These are phyloP conservation scores for Brachypterus glaber DNA, from an alignment of 2,888 invertebrate genomes.

Conservation along the genomic window DNA sequence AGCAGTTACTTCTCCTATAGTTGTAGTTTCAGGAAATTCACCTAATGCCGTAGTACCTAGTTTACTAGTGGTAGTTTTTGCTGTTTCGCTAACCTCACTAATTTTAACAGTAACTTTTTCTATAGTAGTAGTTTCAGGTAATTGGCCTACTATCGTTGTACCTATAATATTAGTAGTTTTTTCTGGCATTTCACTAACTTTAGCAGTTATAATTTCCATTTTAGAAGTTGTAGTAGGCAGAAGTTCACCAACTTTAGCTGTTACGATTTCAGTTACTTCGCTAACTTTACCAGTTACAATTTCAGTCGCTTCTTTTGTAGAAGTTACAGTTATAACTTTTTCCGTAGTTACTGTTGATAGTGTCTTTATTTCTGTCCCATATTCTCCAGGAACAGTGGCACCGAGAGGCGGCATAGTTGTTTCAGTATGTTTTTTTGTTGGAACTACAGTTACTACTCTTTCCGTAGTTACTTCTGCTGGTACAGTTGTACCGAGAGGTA, in stretches of 20 bases:
- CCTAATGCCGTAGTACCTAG: neutral
- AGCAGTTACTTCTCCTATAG: slow-evolving; percentile 5
- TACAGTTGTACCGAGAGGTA: slow-evolving; percentile 20
- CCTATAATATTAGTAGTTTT: slow-evolving; percentile 2
- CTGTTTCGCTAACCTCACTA: slow-evolving; percentile 6
- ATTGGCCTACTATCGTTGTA: neutral
- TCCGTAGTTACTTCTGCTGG: slow-evolving; percentile 19
- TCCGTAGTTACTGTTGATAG: slow-evolving; percentile 22
- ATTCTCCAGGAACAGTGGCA: too few species aligned
- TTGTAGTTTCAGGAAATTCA: slow-evolving; percentile 9
- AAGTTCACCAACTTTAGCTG: neutral
- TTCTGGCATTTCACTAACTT: neutral
- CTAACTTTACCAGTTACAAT: slow-evolving; percentile 8
- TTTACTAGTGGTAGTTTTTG: slow-evolving; percentile 4
- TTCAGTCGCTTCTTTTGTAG: slow-evolving; percentile 4
- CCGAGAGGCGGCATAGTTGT: too few species aligned
- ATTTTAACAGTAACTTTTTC: slow-evolving; percentile 7
- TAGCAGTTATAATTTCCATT: neutral
- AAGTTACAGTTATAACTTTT: slow-evolving; percentile 8
- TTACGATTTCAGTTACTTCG: slow-evolving; percentile 5
- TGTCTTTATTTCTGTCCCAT: slow-evolving; percentile 26
- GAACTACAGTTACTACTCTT: too few species aligned
- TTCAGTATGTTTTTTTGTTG: too few species aligned
- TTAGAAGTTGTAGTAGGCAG: slow-evolving; percentile 2
- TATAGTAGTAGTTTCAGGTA: slow-evolving; percentile 1